These are phyloP conservation scores for Drosophila nannoptera DNA, from an alignment of 1,140 invertebrate genomes.

Conservation along the genomic window DNA sequence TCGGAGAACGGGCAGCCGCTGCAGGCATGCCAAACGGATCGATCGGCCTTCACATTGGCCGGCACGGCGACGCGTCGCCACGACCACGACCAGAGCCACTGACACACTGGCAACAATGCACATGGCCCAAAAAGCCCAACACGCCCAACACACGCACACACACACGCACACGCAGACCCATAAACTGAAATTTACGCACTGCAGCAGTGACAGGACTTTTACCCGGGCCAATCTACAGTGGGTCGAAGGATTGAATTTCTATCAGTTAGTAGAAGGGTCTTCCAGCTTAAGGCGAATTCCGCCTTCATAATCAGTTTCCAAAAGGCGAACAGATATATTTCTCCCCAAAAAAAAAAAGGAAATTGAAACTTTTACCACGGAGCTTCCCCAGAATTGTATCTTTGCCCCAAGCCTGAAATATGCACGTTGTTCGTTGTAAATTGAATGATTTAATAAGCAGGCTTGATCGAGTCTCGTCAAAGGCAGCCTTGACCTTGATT, in stretches of 20 bases:
- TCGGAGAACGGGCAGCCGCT: conserved; percentile 2
- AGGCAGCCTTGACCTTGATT: not conserved
- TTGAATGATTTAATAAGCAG: not conserved
- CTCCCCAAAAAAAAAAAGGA: too few relatives aligned
- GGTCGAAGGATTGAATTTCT: conserved; percentile 20
- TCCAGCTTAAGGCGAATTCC: not conserved
- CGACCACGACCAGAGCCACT: conserved; percentile 22
- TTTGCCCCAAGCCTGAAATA: not conserved
- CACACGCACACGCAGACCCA: not conserved
- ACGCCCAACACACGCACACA: not conserved
- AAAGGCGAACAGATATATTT: not conserved
- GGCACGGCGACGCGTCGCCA: conserved; percentile 49
- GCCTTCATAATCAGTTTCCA: not conserved
- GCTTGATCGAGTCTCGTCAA: not conserved
- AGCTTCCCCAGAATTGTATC: not conserved
- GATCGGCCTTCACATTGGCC: conserved; percentile 75
- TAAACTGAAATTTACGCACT: not conserved
- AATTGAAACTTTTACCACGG: not conserved
- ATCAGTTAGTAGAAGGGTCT: not conserved
- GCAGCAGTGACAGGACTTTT: conserved; percentile 43
- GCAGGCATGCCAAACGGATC: conserved; percentile 46
- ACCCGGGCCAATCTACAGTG: conserved; percentile 19
- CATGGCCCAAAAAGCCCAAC: conserved; percentile 41
- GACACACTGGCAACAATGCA: conserved; percentile 40
- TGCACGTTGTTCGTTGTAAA: not conserved